A percentile compares a stretch with the other conserved stretches of the same genome.
Evolutionary conservation across 2,113 vertebrate species (phyloP).

Genomic region (Albula glossodonta): DNA sequence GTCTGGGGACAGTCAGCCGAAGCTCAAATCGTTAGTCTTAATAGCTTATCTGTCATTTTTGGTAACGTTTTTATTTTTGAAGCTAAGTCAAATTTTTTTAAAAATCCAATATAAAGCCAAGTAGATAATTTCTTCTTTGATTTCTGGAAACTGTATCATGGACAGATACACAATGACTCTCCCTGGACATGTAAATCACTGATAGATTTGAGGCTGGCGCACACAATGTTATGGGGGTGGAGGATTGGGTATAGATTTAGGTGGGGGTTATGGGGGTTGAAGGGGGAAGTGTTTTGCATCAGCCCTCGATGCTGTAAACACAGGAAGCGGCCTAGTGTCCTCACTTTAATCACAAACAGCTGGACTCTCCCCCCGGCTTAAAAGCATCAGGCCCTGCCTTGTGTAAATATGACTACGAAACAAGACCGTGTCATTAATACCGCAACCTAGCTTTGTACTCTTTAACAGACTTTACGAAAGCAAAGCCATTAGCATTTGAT

Average conservation of each 20-base stretch:
- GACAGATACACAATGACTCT: too few species aligned
- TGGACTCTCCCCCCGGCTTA: slow-evolving; percentile 33
- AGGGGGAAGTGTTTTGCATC: slow-evolving; percentile 39
- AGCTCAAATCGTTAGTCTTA: background rate
- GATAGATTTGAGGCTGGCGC: background rate
- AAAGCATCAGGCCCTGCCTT: slow-evolving; percentile 35
- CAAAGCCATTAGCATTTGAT: background rate
- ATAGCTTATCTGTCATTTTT: background rate
- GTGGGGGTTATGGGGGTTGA: background rate
- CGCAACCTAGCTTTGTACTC: slow-evolving; percentile 23
- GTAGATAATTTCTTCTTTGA: too few species aligned
- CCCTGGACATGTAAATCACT: too few species aligned
- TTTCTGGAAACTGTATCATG: too few species aligned
- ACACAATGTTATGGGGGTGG: background rate
- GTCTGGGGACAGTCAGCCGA: background rate
- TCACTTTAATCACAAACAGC: slow-evolving; percentile 62
- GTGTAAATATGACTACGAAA: slow-evolving; percentile 44
- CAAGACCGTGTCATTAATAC: slow-evolving; percentile 43
- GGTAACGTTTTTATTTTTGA: background rate
- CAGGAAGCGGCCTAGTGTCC: slow-evolving; percentile 59
- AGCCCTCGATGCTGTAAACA: slow-evolving; percentile 60
- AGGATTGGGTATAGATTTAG: background rate
- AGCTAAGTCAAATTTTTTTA: background rate
- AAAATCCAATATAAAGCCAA: too few species aligned
- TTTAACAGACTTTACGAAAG: slow-evolving; percentile 1